Base-by-base conservation (phyloP, 2,888 invertebrate species). In the Julus scanicus region DNA sequence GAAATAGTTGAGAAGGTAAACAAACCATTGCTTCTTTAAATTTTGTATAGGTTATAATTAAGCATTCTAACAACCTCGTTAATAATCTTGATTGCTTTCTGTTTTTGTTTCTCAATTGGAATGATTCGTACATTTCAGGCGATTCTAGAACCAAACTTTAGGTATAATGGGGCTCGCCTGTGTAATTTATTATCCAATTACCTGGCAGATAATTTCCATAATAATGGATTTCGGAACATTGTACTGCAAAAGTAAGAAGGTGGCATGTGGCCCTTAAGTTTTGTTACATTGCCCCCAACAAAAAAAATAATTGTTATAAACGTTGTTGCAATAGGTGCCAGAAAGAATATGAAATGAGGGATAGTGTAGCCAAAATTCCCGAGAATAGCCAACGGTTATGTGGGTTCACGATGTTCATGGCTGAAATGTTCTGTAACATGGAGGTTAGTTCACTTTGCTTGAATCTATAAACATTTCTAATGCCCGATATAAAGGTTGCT, bases 121-220 rank as follows among this genome's bases (percentile, higher is more conserved):
- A 53, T 53, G 11, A 91, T 53, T 53, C 53, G 13, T 53, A 53
- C 4, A 53, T 53, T 53, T 85, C 93, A 97, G 95, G 96, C 96
- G 88, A 95, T 97, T 91, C 94, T 93, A 88, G 95, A 96, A 92
- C 94, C 95, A 57, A 97, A 97, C 93, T 97, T 97, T 93, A 95
- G 96, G 90, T 97, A 97, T 92, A 97, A 96, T 92, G 97, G 97
- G 86, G 97, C 97, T 84, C 94, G 96, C 89, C 93, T 97, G 86
- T 97, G 96, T 92, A 95, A 95, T 91, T 94, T 95, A 93, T 94
- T 97, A n/a, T 91, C 90, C 9, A 91, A 91, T 86, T 91, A 92
- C 48, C 90, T 92, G 20, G 91, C 90, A 88, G 89, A 88, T 20
- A 90, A 91, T 85, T 89, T 90, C 87, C 89, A 90, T 48, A 90